Conservation (phyloP, 2,797 vertebrate species). For the Coendou prehensilis region DNA sequence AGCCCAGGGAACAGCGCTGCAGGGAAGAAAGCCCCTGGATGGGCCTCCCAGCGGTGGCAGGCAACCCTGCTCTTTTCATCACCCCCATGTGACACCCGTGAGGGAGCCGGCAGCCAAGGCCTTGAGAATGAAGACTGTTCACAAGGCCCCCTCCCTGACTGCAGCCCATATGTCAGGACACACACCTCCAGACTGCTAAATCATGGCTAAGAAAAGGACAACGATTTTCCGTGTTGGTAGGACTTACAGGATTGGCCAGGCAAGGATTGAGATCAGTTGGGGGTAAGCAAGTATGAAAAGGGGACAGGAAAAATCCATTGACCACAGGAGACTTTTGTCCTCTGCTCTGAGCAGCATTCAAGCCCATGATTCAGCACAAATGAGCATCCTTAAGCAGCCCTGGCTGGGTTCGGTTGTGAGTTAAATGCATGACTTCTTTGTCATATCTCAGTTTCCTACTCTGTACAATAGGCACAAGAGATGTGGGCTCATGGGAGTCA, state of each 20-base stretch:
- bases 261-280: neutral
- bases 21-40: slow-evolving; percentile 64
- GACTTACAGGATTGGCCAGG: neutral
- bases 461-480: neutral
- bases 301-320: neutral
- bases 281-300: neutral
- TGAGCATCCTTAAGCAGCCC: neutral
- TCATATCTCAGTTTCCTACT: slow-evolving; percentile 17
- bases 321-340: neutral
- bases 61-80: neutral
- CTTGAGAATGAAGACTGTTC: slow-evolving; percentile 29
- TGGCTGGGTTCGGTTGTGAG: neutral
- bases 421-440: neutral
- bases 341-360: neutral
- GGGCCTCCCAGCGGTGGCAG: slow-evolving; percentile 31
- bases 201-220: slow-evolving; percentile 64
- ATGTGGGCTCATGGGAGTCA: neutral
- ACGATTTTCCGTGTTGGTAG: neutral
- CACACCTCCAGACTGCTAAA: slow-evolving; percentile 58
- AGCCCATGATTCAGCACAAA: neutral
- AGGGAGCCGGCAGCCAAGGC: neutral
- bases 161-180: neutral
- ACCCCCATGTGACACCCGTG: neutral
- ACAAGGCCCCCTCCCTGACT: neutral
- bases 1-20: slow-evolving; percentile 1